These are phyloP conservation scores for Anomalospiza imberbis DNA, from an alignment of 2,797 vertebrate species.

Conservation along the genomic window DNA sequence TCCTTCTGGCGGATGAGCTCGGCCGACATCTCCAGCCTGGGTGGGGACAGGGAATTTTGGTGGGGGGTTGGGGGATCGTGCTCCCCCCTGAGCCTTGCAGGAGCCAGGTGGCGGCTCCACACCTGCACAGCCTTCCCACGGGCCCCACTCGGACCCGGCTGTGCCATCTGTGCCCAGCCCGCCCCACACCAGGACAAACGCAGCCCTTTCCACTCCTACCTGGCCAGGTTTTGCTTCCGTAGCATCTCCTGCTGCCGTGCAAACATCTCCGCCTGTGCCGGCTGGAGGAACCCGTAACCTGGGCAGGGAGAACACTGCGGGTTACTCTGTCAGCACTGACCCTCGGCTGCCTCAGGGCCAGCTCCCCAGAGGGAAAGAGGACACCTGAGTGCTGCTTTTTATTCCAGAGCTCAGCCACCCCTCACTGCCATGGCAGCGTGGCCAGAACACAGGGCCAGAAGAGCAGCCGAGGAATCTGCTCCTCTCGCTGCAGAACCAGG, in stretches of 20 bases:
- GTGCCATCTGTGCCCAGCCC: fast-evolving
- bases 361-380: not conserved
- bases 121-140: fast-evolving
- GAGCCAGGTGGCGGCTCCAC: too few species aligned
- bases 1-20: conserved; percentile 95
- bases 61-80: fast-evolving
- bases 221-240: conserved; percentile 93
- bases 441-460: fast-evolving
- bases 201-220: conserved; percentile 67
- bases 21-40: conserved; percentile 91
- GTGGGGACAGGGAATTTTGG: fast-evolving
- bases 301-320: not conserved
- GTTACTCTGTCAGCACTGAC: not conserved
- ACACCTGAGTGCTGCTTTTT: not conserved
- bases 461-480: not conserved
- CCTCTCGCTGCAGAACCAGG: fast-evolving
- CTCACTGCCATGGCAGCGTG: not conserved
- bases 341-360: not conserved
- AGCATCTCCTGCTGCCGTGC: conserved; percentile 95
- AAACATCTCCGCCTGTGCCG: conserved; percentile 91
- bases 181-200: not conserved
- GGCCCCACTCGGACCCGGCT: fast-evolving
- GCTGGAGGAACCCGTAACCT: conserved; percentile 94
- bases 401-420: not conserved
- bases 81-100: too few species aligned